Percentiles rank a stretch among this genome's conserved stretches.
phyloP scores from a whole-genome alignment of 1,140 invertebrate species.

The Drosophila neocordata region DNA sequence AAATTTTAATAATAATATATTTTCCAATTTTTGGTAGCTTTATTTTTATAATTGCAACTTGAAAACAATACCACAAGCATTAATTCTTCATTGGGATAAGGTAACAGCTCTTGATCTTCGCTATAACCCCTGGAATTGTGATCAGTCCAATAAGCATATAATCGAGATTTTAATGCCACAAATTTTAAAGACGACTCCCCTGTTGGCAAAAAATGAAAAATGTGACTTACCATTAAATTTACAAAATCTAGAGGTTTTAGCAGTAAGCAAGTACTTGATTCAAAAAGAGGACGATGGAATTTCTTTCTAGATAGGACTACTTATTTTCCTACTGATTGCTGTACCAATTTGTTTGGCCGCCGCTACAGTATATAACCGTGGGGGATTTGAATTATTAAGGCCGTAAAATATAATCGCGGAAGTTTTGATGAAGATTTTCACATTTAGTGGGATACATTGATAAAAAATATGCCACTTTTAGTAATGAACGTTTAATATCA shows the following conservation, averaged over 20 bases:
- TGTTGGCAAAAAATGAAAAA: conserved; percentile 70
- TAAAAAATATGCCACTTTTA: no score
- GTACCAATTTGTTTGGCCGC: conserved; percentile 86
- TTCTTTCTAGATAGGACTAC: conserved; percentile 86
- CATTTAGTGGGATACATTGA: conserved; percentile 10
- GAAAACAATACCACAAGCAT: conserved; percentile 84
- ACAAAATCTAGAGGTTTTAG: conserved; percentile 84
- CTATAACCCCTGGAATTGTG: conserved; percentile 89
- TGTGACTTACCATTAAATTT: conserved; percentile 85
- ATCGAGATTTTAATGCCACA: conserved; percentile 85
- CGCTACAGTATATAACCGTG: conserved; percentile 85
- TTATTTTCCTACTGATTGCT: conserved; percentile 87
- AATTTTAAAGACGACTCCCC: conserved; percentile 62
- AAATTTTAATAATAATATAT: no score
- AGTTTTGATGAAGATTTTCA: conserved; percentile 66
- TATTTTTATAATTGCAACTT: conserved; percentile 88
- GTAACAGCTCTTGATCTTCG: conserved; percentile 86
- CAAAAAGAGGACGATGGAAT: conserved; percentile 86
- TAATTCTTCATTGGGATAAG: conserved; percentile 87
- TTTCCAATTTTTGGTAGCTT: conserved; percentile 71
- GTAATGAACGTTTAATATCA: no score
- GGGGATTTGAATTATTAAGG: conserved; percentile 84
- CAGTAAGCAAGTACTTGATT: conserved; percentile 84
- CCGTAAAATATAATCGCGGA: conserved; percentile 85
- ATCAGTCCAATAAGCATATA: conserved; percentile 89